A percentile compares a stretch with the other conserved stretches of the same genome.
phyloP scores from a whole-genome alignment of 2,113 vertebrate species.

The Neolamprologus modestus region DNA sequence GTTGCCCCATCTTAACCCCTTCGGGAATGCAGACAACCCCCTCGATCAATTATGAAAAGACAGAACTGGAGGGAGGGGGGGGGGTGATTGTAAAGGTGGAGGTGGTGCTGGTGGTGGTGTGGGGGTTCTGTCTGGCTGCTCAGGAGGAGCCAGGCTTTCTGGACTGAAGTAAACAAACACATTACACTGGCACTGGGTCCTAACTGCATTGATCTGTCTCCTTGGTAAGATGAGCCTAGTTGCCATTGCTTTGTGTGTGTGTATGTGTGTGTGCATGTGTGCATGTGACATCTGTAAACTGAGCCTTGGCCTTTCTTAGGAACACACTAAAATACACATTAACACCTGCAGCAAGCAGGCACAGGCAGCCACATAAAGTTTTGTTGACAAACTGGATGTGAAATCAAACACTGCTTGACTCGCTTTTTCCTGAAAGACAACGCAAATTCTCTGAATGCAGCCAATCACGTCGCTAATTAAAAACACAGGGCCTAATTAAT shows the following conservation, averaged over 20 bases:
- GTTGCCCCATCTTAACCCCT: conserved; percentile 97
- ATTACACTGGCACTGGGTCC: conserved; percentile 84
- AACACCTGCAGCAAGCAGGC: neutral
- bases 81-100: conserved; percentile 1
- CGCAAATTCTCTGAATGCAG: conserved; percentile 44
- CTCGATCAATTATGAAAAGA: conserved; percentile 99
- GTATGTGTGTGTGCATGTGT: neutral
- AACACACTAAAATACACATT: conserved; percentile 35
- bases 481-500: conserved; percentile 50
- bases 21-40: conserved; percentile 91
- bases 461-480: conserved; percentile 58
- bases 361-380: neutral
- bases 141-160: conserved; percentile 89
- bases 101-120: neutral
- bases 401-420: conserved; percentile 15
- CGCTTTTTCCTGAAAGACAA: conserved; percentile 18
- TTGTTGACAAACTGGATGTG: neutral
- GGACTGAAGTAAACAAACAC: conserved; percentile 96
- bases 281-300: conserved; percentile 62
- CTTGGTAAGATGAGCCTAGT: conserved; percentile 71
- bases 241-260: conserved; percentile 24
- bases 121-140: conserved; percentile 81
- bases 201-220: conserved; percentile 93
- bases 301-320: conserved; percentile 69
- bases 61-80: conserved; percentile 53